These are phyloP conservation scores for Folsomia manolachei DNA, from an alignment of 2,888 invertebrate species.

Conservation along the genomic window DNA sequence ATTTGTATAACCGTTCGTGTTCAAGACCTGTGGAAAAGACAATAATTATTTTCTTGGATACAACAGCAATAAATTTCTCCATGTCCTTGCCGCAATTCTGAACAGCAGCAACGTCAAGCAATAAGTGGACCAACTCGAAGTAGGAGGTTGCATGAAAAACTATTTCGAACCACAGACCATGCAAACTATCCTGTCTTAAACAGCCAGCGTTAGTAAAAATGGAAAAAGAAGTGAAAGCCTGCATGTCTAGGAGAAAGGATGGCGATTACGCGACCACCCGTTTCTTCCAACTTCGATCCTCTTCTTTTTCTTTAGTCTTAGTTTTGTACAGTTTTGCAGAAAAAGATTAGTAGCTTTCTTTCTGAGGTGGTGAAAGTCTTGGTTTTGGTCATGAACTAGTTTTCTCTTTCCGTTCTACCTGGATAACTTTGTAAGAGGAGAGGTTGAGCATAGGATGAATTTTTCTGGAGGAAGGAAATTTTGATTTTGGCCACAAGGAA, in stretches of 20 bases:
- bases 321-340: neutral
- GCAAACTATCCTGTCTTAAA: too few species aligned
- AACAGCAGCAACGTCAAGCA: too few species aligned
- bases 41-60: neutral
- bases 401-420: conserved; percentile 26
- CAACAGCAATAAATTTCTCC: neutral
- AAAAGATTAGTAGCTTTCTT: conserved; percentile 17
- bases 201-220: too few species aligned
- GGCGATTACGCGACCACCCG: too few species aligned
- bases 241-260: neutral
- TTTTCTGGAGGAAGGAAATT: neutral
- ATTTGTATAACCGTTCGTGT: too few species aligned
- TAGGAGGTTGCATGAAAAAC: too few species aligned
- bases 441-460: neutral
- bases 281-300: neutral
- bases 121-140: too few species aligned
- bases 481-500: too few species aligned
- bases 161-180: too few species aligned
- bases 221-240: neutral
- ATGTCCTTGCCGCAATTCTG: neutral
- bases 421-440: neutral
- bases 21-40: too few species aligned
- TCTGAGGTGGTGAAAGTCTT: neutral
- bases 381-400: conserved; percentile 24
- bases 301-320: neutral